A percentile compares a stretch with the other conserved stretches of the same genome.
Conservation (phyloP, 2,888 invertebrate species). For the Muscina levida region DNA sequence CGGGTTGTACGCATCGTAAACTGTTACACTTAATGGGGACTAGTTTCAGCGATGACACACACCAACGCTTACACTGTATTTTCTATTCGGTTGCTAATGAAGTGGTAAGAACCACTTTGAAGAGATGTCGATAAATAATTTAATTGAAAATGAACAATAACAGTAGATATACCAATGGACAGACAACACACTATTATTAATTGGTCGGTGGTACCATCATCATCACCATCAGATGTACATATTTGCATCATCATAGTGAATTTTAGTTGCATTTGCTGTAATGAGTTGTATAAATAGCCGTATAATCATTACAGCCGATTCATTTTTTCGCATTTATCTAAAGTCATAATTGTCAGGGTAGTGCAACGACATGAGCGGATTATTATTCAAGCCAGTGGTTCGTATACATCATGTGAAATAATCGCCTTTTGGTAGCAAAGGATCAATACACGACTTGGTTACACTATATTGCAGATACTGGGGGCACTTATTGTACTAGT, state of each 20-base stretch:
- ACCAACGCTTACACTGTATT: slow-evolving; percentile 3
- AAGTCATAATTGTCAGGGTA: slow-evolving; percentile 2
- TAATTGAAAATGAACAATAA: slow-evolving; percentile 33
- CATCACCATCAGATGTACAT: slow-evolving; percentile 2
- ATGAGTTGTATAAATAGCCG: slow-evolving; percentile 55
- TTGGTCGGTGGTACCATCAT: slow-evolving; percentile 19
- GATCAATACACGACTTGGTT: not conserved
- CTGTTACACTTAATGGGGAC: slow-evolving; percentile 53
- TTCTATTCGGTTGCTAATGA: slow-evolving; percentile 18
- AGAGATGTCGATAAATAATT: slow-evolving; percentile 36
- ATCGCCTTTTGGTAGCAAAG: not conserved
- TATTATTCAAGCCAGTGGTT: slow-evolving; percentile 39
- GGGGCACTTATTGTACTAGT: slow-evolving; percentile 64
- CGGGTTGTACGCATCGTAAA: slow-evolving; percentile 56
- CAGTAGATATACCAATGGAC: slow-evolving; percentile 17
- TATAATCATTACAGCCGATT: slow-evolving; percentile 41
- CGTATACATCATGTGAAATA: not conserved
- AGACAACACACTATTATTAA: not conserved
- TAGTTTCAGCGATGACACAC: slow-evolving; percentile 20
- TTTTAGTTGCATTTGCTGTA: not conserved
- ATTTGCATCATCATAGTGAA: not conserved
- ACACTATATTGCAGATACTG: slow-evolving; percentile 37
- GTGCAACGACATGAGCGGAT: slow-evolving; percentile 42
- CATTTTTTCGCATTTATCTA: slow-evolving; percentile 38
- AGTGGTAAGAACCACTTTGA: slow-evolving; percentile 17